These are phyloP conservation scores for Dasyurus viverrinus DNA, from an alignment of 2,113 vertebrate species.

Conservation along the genomic window DNA sequence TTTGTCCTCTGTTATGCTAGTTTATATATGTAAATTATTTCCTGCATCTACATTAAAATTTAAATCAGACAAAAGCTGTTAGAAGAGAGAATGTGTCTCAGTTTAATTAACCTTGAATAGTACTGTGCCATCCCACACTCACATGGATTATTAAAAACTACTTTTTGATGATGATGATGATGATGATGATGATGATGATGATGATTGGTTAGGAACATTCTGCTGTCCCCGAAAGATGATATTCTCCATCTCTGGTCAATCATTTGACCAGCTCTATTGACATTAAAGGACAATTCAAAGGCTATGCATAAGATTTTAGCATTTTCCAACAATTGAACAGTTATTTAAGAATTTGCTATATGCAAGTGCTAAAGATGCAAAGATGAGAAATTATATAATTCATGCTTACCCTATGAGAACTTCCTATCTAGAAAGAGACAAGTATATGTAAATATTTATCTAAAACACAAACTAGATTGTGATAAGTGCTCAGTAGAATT, in stretches of 20 bases:
- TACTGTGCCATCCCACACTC: constrained; percentile 60
- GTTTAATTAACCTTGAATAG: constrained; percentile 74
- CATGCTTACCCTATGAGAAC: background rate
- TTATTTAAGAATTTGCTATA: background rate
- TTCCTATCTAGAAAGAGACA: background rate
- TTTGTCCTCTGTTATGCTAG: background rate
- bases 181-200: constrained; percentile 75
- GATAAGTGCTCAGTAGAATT: background rate
- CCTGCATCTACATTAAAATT: background rate
- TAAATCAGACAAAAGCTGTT: background rate
- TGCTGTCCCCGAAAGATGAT: constrained; percentile 71
- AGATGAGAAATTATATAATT: background rate
- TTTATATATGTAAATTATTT: background rate
- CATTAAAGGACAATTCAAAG: constrained; percentile 61
- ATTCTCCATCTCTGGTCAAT: constrained; percentile 70
- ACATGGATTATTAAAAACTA: constrained; percentile 68
- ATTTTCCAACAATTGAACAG: background rate
- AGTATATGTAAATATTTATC: background rate
- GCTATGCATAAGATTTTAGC: constrained; percentile 30
- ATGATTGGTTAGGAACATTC: constrained; percentile 71
- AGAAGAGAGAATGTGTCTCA: constrained; percentile 53
- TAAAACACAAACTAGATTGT: background rate
- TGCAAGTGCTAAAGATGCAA: background rate
- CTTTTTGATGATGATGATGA: constrained; percentile 68
- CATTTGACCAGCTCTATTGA: constrained; percentile 62